A percentile compares a stretch with the other conserved stretches of the same genome.
phyloP scores from a whole-genome alignment of 2,888 invertebrate genomes.

The Hedya salicella region DNA sequence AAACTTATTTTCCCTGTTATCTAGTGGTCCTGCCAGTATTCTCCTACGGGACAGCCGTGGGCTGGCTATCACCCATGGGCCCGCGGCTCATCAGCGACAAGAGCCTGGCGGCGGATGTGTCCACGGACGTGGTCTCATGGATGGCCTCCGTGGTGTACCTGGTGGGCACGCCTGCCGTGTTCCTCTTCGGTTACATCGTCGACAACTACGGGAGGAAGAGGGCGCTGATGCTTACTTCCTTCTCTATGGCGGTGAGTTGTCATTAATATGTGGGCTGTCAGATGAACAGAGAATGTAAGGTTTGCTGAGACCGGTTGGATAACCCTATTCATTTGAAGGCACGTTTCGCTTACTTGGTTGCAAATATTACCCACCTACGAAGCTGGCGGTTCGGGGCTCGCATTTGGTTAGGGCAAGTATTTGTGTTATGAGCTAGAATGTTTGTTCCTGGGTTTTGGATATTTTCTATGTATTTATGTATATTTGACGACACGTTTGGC shows the following conservation, averaged over 20 bases:
- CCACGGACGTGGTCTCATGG: constrained; percentile 81
- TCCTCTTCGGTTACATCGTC: constrained; percentile 81
- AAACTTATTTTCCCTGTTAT: constrained; percentile 44
- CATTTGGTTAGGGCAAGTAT: no score
- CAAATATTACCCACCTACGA: no score
- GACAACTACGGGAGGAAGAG: constrained; percentile 83
- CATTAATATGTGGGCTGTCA: not conserved
- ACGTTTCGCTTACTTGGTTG: no score
- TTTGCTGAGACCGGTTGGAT: no score
- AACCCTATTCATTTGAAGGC: no score
- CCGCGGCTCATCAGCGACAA: constrained; percentile 76
- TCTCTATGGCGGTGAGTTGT: constrained; percentile 73
- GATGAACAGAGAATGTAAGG: no score
- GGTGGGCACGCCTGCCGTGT: constrained; percentile 82
- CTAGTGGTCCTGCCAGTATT: constrained; percentile 84
- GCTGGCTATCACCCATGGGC: constrained; percentile 85
- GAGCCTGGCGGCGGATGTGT: constrained; percentile 72
- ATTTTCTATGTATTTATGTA: no score
- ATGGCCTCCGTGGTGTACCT: constrained; percentile 84
- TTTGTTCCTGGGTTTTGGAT: no score
- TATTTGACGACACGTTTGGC: no score
- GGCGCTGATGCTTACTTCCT: constrained; percentile 74
- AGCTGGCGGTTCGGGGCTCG: no score
- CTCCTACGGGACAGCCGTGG: constrained; percentile 82
- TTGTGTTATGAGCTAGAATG: no score